These are phyloP conservation scores for Planiliza haematocheilus DNA, from an alignment of 2,113 vertebrate genomes.

Conservation along the genomic window DNA sequence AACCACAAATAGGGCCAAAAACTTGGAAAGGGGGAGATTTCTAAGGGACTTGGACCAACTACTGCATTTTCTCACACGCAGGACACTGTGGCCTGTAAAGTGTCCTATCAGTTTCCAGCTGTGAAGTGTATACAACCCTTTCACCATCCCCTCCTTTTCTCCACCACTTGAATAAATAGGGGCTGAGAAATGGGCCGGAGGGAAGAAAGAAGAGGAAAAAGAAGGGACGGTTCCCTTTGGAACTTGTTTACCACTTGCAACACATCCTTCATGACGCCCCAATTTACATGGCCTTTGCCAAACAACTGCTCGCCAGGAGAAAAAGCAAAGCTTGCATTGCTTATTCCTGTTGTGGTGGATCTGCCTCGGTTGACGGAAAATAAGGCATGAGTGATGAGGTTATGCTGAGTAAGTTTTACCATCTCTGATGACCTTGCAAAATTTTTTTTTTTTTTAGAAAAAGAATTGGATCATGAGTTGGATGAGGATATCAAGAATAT, in stretches of 20 bases:
- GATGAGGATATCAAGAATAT: not conserved
- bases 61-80: conserved; percentile 72
- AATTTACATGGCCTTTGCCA: conserved; percentile 56
- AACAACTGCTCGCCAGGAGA: conserved; percentile 45
- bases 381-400: conserved; percentile 31
- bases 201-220: conserved; percentile 42
- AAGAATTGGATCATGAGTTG: not conserved
- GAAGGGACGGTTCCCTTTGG: conserved; percentile 56
- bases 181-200: conserved; percentile 69
- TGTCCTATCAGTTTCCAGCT: conserved; percentile 79
- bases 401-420: conserved; percentile 8
- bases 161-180: conserved; percentile 75
- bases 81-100: conserved; percentile 67
- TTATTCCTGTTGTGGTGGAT: conserved; percentile 38
- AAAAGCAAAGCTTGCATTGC: conserved; percentile 28
- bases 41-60: conserved; percentile 50
- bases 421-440: not conserved
- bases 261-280: conserved; percentile 64
- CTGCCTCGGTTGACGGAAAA: conserved; percentile 34
- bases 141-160: conserved; percentile 70
- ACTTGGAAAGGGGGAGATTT: conserved; percentile 39
- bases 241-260: conserved; percentile 67
- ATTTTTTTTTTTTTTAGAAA: conserved; percentile 12
- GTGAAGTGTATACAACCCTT: conserved; percentile 77
- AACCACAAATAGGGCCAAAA: conserved; percentile 41